Percentiles rank a stretch among this genome's conserved stretches.
Evolutionary conservation across 1,140 invertebrate genomes (phyloP).

Genomic region (Drosophila ambigua): DNA sequence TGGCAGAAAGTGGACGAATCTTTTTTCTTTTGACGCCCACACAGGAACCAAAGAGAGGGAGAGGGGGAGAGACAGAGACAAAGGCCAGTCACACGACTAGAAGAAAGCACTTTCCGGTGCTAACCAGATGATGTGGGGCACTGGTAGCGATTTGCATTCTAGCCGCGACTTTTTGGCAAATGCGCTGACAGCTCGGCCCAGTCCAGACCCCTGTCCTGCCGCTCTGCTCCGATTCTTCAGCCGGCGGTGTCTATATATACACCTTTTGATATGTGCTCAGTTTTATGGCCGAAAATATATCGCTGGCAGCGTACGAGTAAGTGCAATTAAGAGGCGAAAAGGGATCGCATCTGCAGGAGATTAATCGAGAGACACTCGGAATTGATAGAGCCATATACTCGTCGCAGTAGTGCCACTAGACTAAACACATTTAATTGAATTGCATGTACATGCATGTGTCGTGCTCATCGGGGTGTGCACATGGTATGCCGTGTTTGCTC

Average conservation of each 20-base stretch:
- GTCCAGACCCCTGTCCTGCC: conserved; percentile 49
- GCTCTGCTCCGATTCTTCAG: too few species aligned
- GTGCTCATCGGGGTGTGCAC: too few species aligned
- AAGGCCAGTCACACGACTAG: conserved; percentile 58
- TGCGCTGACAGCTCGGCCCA: conserved; percentile 41
- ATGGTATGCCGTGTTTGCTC: neutral
- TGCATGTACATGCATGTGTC: too few species aligned
- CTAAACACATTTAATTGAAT: too few species aligned
- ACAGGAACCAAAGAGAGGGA: neutral
- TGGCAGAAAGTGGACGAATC: conserved; percentile 39
- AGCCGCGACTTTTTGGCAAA: conserved; percentile 39
- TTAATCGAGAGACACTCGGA: conserved; percentile 68
- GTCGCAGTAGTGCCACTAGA: conserved; percentile 7
- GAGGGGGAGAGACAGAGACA: conserved; percentile 22
- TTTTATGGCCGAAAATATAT: conserved; percentile 59
- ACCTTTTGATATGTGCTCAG: conserved; percentile 54
- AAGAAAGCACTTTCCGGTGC: conserved; percentile 47
- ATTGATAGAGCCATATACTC: conserved; percentile 19
- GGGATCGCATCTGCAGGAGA: conserved; percentile 57
- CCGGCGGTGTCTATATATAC: conserved; percentile 29
- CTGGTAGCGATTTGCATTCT: conserved; percentile 46
- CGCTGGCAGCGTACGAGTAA: conserved; percentile 48
- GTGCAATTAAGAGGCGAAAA: conserved; percentile 66
- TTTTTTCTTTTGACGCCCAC: conserved; percentile 43
- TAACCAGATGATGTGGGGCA: conserved; percentile 40